These are phyloP conservation scores for Axea sp. DNA, from an alignment of 2,888 invertebrate species.

Conservation along the genomic window DNA sequence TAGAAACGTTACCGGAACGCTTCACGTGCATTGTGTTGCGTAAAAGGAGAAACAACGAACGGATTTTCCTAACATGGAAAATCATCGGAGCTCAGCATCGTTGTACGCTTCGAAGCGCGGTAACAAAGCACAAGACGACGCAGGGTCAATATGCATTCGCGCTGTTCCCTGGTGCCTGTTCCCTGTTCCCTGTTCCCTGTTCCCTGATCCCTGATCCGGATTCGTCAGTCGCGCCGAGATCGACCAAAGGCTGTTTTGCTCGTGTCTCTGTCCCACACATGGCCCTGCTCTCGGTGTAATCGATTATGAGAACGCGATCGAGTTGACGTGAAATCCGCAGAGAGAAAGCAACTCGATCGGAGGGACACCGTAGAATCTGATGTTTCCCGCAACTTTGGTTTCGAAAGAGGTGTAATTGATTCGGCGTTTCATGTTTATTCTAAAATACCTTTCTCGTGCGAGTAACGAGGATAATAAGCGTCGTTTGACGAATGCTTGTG, in stretches of 20 bases:
- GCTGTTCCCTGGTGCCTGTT: too few relatives aligned
- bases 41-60: conserved; percentile 62
- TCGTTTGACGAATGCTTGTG: conserved; percentile 10
- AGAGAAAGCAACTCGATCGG: conserved; percentile 41
- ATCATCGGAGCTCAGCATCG: conserved; percentile 29
- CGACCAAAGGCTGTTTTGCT: conserved; percentile 47
- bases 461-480: conserved; percentile 16
- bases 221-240: conserved; percentile 67
- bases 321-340: conserved; percentile 40
- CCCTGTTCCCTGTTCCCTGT: too few relatives aligned
- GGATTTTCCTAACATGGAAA: conserved; percentile 73
- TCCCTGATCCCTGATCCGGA: conserved; percentile 57
- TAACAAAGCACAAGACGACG: conserved; percentile 27
- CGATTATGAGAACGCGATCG: conserved; percentile 50
- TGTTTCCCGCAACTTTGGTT: conserved; percentile 46
- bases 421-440: conserved; percentile 32
- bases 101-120: conserved; percentile 12
- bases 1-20: conserved; percentile 8
- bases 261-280: conserved; percentile 32
- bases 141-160: conserved; percentile 30
- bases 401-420: conserved; percentile 47
- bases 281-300: conserved; percentile 44
- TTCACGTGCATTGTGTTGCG: conserved; percentile 47
- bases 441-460: conserved; percentile 23
- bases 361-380: conserved; percentile 32